Evolutionary conservation across 2,888 invertebrate genomes (phyloP).

Genomic region (Barypeithes pellucidus): DNA sequence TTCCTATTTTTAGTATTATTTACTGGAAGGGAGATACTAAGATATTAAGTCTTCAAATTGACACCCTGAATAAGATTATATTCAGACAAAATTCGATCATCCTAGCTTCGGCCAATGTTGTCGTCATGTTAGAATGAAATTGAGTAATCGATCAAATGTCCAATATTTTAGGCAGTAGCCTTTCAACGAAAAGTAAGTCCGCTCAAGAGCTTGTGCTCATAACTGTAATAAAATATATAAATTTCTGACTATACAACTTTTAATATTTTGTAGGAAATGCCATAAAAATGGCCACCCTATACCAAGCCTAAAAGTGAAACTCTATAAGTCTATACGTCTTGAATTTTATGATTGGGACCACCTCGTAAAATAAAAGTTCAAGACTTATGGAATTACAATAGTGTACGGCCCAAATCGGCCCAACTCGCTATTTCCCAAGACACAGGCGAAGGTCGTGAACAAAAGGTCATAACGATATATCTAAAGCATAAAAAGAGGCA

Average conservation of each 20-base stretch:
- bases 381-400: conserved; percentile 42
- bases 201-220: too few species aligned
- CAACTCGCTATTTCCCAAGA: conserved; percentile 32
- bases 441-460: conserved; percentile 23
- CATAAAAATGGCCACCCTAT: not conserved
- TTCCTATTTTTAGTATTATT: too few species aligned
- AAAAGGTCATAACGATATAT: conserved; percentile 24
- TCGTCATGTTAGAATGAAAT: too few species aligned
- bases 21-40: too few species aligned
- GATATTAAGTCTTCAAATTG: too few species aligned
- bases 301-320: conserved; percentile 31
- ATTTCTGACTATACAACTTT: not conserved
- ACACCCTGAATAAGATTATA: too few species aligned
- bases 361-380: conserved; percentile 51
- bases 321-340: conserved; percentile 34
- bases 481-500: conserved; percentile 16
- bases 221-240: conserved; percentile 10
- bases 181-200: too few species aligned
- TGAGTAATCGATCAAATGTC: too few species aligned
- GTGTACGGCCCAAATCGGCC: conserved; percentile 16
- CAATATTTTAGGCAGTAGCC: too few species aligned
- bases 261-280: conserved; percentile 10
- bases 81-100: too few species aligned
- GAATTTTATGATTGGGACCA: conserved; percentile 39
- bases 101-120: too few species aligned